Evolutionary conservation across 2,888 invertebrate species (phyloP).

Genomic region (Drosophila falleni): DNA sequence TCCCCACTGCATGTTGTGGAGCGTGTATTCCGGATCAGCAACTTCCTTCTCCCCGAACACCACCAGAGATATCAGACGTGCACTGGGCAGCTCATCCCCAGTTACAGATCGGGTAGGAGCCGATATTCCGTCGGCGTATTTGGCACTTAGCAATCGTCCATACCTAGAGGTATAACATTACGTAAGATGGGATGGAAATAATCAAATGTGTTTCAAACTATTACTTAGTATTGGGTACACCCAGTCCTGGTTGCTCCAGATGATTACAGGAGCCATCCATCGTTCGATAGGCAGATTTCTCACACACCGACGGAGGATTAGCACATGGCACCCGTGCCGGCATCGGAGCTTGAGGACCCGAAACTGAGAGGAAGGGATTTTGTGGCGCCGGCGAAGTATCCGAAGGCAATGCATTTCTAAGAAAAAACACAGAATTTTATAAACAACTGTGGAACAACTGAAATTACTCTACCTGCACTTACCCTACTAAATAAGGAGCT

Average conservation of each 20-base stretch:
- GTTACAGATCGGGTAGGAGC: constrained; percentile 88
- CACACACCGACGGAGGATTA: constrained; percentile 78
- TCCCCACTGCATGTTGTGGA: constrained; percentile 89
- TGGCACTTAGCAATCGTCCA: constrained; percentile 85
- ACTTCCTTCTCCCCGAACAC: constrained; percentile 90
- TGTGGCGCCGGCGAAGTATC: constrained; percentile 67
- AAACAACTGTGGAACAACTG: too few species aligned
- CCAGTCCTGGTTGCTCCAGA: constrained; percentile 92
- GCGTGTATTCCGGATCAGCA: constrained; percentile 90
- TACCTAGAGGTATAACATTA: constrained; percentile 74
- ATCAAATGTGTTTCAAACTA: too few species aligned
- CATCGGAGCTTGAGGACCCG: constrained; percentile 72
- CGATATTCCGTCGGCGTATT: constrained; percentile 86
- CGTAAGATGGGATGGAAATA: not conserved
- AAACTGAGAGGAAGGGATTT: constrained; percentile 73
- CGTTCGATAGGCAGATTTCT: constrained; percentile 88
- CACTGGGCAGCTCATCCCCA: constrained; percentile 89
- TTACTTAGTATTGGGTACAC: constrained; percentile 88
- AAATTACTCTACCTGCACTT: not conserved
- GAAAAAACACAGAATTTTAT: not conserved
- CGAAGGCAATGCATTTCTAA: constrained; percentile 64
- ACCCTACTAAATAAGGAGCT: constrained; percentile 60
- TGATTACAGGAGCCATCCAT: constrained; percentile 99
- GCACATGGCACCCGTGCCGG: constrained; percentile 77
- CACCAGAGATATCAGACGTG: constrained; percentile 89